Evolutionary conservation across 2,888 invertebrate genomes (phyloP).

Genomic region (Drosophila silvestris): DNA sequence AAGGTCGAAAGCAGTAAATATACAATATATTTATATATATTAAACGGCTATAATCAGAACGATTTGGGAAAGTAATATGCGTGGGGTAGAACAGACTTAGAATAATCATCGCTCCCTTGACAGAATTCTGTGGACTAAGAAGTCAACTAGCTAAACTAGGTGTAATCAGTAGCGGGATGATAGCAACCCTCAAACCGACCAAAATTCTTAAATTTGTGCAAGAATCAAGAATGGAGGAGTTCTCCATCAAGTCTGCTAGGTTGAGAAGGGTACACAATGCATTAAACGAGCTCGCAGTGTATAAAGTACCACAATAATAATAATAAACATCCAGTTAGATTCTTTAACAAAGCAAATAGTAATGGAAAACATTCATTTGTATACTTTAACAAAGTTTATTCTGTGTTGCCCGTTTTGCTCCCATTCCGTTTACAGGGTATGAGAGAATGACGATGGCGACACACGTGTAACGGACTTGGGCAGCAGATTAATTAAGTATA

Average conservation of each 20-base stretch:
- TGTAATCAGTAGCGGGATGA: neutral
- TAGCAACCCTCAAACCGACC: neutral
- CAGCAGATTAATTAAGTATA: conserved; percentile 48
- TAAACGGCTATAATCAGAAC: neutral
- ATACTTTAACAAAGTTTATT: neutral
- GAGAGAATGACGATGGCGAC: neutral
- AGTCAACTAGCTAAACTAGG: neutral
- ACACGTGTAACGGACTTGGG: conserved; percentile 21
- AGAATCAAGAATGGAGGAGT: neutral
- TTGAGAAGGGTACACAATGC: neutral
- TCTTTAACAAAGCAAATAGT: neutral
- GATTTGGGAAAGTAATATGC: neutral
- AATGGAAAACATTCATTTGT: neutral
- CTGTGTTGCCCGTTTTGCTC: neutral
- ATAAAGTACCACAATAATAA: neutral
- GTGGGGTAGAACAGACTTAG: neutral
- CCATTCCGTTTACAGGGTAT: conserved; percentile 16
- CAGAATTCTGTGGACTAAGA: neutral
- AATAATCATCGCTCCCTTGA: neutral
- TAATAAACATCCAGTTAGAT: neutral
- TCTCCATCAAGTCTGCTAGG: neutral
- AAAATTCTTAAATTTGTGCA: neutral
- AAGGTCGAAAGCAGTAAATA: neutral
- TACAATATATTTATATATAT: too few species aligned
- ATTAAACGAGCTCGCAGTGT: neutral